Evolutionary conservation across 2,113 vertebrate species (phyloP).

Genomic region (Solenodon paradoxus): DNA sequence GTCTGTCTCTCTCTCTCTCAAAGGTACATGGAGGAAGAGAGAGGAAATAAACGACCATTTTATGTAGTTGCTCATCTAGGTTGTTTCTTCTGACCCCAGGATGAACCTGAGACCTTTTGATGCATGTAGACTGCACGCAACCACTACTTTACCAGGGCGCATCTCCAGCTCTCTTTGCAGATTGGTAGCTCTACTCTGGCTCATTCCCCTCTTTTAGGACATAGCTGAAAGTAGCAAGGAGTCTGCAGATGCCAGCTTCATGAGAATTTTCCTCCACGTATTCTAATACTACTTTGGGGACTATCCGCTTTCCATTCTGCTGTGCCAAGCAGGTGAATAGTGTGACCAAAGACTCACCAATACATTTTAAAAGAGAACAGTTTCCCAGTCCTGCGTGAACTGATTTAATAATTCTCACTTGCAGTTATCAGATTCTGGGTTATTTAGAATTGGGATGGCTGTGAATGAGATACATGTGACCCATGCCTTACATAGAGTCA

Average conservation of each 20-base stretch:
- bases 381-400: neutral
- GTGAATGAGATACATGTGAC: neutral
- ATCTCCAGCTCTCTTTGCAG: too few species aligned
- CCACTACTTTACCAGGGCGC: neutral
- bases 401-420: neutral
- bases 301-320: neutral
- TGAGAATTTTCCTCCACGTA: neutral
- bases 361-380: neutral
- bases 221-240: neutral
- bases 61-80: too few species aligned
- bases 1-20: too few species aligned
- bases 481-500: neutral
- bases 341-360: neutral
- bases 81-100: too few species aligned
- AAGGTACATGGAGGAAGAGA: too few species aligned
- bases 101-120: too few species aligned
- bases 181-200: neutral
- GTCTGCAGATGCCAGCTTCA: neutral
- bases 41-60: too few species aligned
- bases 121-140: too few species aligned
- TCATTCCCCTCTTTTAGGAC: neutral
- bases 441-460: neutral
- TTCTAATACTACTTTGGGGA: neutral
- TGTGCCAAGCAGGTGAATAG: neutral
- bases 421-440: neutral